Percentiles rank a stretch among this genome's conserved stretches.
phyloP scores from a whole-genome alignment of 2,113 vertebrate genomes.

The Porphyrio hochstetteri region DNA sequence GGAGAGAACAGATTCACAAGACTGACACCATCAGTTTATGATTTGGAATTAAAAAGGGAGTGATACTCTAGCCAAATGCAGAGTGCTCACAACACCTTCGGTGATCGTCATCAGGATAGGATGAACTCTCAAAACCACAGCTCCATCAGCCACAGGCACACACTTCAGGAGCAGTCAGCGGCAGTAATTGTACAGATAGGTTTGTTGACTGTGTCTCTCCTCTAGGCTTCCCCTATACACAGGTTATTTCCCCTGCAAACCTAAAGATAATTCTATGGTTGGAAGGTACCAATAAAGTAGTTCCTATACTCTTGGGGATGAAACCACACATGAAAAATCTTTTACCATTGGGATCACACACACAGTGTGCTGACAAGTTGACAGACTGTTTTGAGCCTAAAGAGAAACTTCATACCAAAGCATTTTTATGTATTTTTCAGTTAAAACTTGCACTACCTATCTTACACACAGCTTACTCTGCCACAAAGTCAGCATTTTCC shows the following conservation, averaged over 20 bases:
- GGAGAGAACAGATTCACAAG: not conserved
- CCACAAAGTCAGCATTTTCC: not conserved
- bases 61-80: not conserved
- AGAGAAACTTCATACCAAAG: not conserved
- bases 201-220: rapidly evolving
- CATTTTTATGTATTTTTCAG: not conserved
- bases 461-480: not conserved
- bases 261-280: not conserved
- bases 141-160: not conserved
- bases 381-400: not conserved
- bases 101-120: not conserved
- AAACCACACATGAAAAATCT: not conserved
- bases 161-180: rapidly evolving
- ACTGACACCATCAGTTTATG: not conserved
- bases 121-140: not conserved
- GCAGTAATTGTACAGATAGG: not conserved
- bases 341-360: not conserved
- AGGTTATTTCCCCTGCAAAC: not conserved
- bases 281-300: not conserved
- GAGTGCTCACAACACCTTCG: not conserved
- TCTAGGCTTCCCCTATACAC: not conserved
- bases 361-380: not conserved
- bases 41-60: not conserved
- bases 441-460: not conserved
- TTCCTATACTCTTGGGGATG: not conserved